Evolutionary conservation across 2,888 invertebrate genomes (phyloP).

Genomic region (Thysanoteuthis rhombus): DNA sequence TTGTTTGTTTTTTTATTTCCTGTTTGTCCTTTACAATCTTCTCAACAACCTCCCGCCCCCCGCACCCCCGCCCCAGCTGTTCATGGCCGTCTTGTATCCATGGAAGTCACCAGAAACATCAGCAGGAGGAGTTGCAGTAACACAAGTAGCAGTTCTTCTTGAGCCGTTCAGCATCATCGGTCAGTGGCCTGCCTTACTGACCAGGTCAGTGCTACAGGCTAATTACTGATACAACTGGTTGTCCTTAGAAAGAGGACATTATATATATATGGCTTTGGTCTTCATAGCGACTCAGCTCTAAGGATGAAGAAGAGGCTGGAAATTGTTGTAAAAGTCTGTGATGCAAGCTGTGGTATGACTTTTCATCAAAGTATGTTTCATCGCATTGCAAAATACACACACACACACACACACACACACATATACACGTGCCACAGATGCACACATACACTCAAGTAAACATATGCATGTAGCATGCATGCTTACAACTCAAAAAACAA

Average conservation of each 20-base stretch:
- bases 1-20: neutral
- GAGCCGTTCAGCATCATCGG: neutral
- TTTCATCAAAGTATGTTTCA: no score
- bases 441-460: neutral
- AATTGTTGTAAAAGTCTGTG: neutral
- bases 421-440: neutral
- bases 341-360: neutral
- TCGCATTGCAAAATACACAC: no score
- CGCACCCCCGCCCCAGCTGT: no score
- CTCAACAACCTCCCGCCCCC: no score
- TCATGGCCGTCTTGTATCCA: neutral
- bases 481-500: no score
- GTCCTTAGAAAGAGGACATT: neutral
- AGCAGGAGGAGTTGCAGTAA: neutral
- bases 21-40: neutral
- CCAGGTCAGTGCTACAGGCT: neutral
- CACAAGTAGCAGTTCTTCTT: no score
- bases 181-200: neutral
- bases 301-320: neutral
- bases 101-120: neutral
- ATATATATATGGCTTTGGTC: no score
- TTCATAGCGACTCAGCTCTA: neutral
- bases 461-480: neutral
- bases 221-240: constrained; percentile 12
- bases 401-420: no score